These are phyloP conservation scores for Pseudococcus longispinus DNA, from an alignment of 2,888 invertebrate genomes.

Conservation along the genomic window DNA sequence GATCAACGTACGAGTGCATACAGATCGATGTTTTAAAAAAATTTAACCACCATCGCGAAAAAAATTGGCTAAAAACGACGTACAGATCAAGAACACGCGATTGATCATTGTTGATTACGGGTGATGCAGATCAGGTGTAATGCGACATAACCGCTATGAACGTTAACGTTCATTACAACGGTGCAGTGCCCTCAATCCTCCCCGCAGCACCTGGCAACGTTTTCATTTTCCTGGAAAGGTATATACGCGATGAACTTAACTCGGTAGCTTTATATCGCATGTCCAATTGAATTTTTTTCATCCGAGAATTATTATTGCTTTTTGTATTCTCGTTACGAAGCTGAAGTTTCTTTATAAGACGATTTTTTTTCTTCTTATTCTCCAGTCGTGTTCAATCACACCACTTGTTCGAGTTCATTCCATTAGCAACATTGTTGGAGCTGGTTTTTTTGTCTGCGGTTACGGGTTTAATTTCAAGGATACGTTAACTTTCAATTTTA, in stretches of 20 bases:
- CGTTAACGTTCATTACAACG: constrained; percentile 46
- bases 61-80: background rate
- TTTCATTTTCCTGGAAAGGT: constrained; percentile 46
- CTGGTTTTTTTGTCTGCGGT: constrained; percentile 17
- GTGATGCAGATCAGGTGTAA: constrained; percentile 46
- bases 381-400: constrained; percentile 34
- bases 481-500: constrained; percentile 28
- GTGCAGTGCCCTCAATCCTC: constrained; percentile 43
- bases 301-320: constrained; percentile 19
- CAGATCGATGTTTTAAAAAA: background rate
- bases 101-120: constrained; percentile 44
- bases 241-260: constrained; percentile 41
- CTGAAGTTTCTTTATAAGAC: background rate
- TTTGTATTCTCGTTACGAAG: constrained; percentile 19
- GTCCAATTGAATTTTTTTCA: constrained; percentile 42
- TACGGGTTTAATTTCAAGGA: constrained; percentile 40
- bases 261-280: constrained; percentile 36
- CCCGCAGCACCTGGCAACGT: constrained; percentile 39
- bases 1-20: background rate
- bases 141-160: constrained; percentile 46
- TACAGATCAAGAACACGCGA: constrained; percentile 35
- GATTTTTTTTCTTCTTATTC: constrained; percentile 3
- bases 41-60: background rate
- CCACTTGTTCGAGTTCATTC: constrained; percentile 29
- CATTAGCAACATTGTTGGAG: constrained; percentile 40